phyloP scores from a whole-genome alignment of 2,113 vertebrate species.

The Otocyon megalotis region DNA sequence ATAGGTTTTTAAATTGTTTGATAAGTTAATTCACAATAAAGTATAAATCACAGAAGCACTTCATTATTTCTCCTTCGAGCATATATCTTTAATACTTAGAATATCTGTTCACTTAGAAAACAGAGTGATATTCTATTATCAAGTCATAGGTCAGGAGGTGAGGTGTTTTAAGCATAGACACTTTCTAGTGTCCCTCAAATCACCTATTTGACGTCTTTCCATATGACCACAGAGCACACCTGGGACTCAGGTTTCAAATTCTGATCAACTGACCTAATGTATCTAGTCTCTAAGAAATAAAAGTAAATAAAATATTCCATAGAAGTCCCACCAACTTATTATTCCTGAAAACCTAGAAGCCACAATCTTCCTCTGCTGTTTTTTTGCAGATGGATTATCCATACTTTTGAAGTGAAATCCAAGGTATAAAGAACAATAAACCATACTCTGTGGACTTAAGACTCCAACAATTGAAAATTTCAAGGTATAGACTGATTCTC shows the following conservation, averaged over 20 bases:
- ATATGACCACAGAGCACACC: not conserved
- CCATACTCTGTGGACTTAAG: not conserved
- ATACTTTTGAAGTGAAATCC: slow-evolving; percentile 2
- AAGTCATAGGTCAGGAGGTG: not conserved
- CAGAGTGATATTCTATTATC: slow-evolving; percentile 31
- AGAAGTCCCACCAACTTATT: not conserved
- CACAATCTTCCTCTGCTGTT: not conserved
- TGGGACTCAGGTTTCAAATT: not conserved
- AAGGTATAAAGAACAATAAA: not conserved
- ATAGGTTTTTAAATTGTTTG: not conserved
- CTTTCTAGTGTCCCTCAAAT: not conserved
- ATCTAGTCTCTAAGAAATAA: not conserved
- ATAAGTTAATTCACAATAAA: not conserved
- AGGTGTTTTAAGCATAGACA: not conserved
- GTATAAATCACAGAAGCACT: not conserved
- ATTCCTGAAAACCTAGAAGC: not conserved
- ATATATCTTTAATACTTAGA: not conserved
- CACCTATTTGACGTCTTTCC: not conserved
- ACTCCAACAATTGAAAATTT: not conserved
- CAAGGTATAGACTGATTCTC: not conserved
- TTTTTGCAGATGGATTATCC: not conserved
- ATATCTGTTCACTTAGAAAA: not conserved
- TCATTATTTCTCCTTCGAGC: not conserved
- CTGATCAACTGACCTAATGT: not conserved
- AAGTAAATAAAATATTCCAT: not conserved